Base-by-base conservation (phyloP, 2,797 vertebrate species). In the Manis crassicaudata region DNA sequence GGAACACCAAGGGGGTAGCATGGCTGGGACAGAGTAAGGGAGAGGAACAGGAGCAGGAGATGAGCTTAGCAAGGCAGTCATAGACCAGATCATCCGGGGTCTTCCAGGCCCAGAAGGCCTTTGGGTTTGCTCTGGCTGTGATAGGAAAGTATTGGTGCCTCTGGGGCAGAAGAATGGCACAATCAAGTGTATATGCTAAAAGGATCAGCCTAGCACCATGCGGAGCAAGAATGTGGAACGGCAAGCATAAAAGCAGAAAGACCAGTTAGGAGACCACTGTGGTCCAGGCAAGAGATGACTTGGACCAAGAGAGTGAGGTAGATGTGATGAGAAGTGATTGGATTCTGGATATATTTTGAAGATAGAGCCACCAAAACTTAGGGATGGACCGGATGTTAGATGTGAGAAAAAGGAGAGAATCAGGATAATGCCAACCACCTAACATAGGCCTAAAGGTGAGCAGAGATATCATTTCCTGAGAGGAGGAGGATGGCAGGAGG, bases 181-280 rank as follows among this genome's bases (percentile, higher is more conserved):
- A 21, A 60, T 14, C 13, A 37, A 18, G 25, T 3, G n/a, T 7
- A 7, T 11, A 29, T 14, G 8, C 46, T 65, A 8, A 60, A 87
- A 83, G 32, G 18, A 5, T 50, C 70, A 3, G 50, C 60, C 77
- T 23, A 60, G 29, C 4, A 29, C 18, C 1, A 0, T 1, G 1
- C 9, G 27, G 50, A 32, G 20, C 73, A 43, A 4, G 27, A 72
- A 58, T 13, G 23, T 7, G 29, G 54, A 85, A 52, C n/a, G 2
- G 5, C 32, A 52, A 75, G 35, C 6, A 1, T 1, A 6, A 16
- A 77, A 54, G 43, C 40, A 63, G 35, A 67, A 29, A 75, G 29
- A 27, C 8, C 10, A 11, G 3, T 14, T n/a, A 21, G 43, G 20
- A 65, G 17, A 18, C n/a, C 12, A 25, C 46, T 32, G 43, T 8